These are phyloP conservation scores for Laspeyria flexula DNA, from an alignment of 2,888 invertebrate species.

Conservation along the genomic window DNA sequence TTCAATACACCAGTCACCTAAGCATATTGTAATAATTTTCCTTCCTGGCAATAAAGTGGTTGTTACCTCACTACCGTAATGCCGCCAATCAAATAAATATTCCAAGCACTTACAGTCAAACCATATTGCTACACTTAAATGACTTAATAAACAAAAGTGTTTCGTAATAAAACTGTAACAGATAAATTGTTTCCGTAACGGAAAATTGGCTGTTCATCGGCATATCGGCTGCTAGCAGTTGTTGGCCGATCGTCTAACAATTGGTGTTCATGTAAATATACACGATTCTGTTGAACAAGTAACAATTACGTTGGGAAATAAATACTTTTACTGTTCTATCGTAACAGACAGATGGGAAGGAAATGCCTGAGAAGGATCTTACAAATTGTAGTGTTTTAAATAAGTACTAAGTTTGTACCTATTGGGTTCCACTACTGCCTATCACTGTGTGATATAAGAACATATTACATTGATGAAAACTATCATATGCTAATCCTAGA, in stretches of 20 bases:
- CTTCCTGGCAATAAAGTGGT: constrained; percentile 20
- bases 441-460: too few relatives aligned
- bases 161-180: constrained; percentile 49
- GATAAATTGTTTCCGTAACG: constrained; percentile 39
- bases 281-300: constrained; percentile 44
- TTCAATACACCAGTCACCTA: too few relatives aligned
- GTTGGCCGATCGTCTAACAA: constrained; percentile 38
- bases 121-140: constrained; percentile 34
- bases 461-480: too few relatives aligned
- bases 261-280: constrained; percentile 45
- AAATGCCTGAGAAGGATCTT: constrained; percentile 28
- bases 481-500: too few relatives aligned
- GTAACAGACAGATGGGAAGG: constrained; percentile 23
- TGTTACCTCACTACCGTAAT: constrained; percentile 28
- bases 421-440: too few relatives aligned
- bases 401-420: neutral
- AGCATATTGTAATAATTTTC: neutral
- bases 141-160: constrained; percentile 49
- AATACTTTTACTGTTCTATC: constrained; percentile 30
- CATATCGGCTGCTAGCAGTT: constrained; percentile 39
- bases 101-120: constrained; percentile 14
- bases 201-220: constrained; percentile 37
- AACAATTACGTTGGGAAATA: constrained; percentile 53
- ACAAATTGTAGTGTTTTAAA: neutral
- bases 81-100: constrained; percentile 27